Evolutionary conservation across 1,140 invertebrate genomes (phyloP).

Genomic region (Diabrotica undecimpunctata): DNA sequence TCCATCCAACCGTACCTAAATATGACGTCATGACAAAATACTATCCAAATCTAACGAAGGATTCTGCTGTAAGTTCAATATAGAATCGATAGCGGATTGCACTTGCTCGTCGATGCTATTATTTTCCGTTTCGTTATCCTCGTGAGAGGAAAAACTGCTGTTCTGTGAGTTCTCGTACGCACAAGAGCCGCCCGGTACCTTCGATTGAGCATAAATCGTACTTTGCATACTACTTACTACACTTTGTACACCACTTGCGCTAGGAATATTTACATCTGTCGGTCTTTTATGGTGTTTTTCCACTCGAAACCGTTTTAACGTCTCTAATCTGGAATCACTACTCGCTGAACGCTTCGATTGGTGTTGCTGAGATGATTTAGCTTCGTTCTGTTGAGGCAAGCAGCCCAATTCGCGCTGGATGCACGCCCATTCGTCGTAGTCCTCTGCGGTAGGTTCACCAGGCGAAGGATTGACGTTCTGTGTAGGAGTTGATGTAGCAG

Average conservation of each 20-base stretch:
- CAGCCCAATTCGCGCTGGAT: slow-evolving; percentile 64
- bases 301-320: slow-evolving; percentile 44
- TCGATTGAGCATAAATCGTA: slow-evolving; percentile 19
- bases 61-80: slow-evolving; percentile 63
- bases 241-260: slow-evolving; percentile 35
- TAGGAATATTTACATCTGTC: slow-evolving; percentile 29
- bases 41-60: slow-evolving; percentile 43
- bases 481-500: neutral
- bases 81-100: slow-evolving; percentile 74
- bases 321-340: slow-evolving; percentile 42
- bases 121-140: slow-evolving; percentile 47
- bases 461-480: slow-evolving; percentile 3
- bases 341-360: slow-evolving; percentile 35
- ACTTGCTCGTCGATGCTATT: slow-evolving; percentile 71
- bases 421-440: slow-evolving; percentile 66
- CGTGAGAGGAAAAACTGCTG: slow-evolving; percentile 26
- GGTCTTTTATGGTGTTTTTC: slow-evolving; percentile 43
- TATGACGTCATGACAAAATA: slow-evolving; percentile 47
- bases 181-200: slow-evolving; percentile 20
- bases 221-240: slow-evolving; percentile 26
- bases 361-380: slow-evolving; percentile 3
- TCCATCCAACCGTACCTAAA: slow-evolving; percentile 22
- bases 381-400: slow-evolving; percentile 41
- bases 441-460: slow-evolving; percentile 36
- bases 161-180: slow-evolving; percentile 28